Evolutionary conservation across 2,113 vertebrate species (phyloP).

Genomic region (Rhombomys opimus): DNA sequence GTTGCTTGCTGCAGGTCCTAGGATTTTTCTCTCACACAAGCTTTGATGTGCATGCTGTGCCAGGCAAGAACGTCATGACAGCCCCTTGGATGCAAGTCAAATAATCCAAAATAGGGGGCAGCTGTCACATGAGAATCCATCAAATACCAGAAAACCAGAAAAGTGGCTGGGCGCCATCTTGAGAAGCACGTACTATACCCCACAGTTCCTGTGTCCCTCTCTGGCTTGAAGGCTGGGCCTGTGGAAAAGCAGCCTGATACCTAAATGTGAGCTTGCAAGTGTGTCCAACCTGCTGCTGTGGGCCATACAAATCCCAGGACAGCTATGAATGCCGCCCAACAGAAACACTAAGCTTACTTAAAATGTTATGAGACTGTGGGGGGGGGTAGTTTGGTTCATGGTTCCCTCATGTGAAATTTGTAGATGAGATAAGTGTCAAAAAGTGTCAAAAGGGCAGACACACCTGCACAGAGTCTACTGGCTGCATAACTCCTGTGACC

Average conservation of each 20-base stretch:
- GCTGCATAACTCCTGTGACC: background rate
- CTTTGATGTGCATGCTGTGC: background rate
- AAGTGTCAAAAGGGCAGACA: background rate
- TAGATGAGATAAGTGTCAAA: too few species aligned
- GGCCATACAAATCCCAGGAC: background rate
- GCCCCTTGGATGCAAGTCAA: background rate
- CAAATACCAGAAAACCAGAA: background rate
- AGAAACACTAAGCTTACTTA: background rate
- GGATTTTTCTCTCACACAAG: background rate
- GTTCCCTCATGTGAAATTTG: background rate
- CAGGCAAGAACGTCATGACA: background rate
- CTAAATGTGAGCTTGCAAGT: background rate
- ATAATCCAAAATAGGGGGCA: background rate
- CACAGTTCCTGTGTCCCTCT: too few species aligned
- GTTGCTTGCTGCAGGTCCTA: background rate
- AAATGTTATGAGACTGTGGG: background rate
- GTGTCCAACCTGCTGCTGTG: background rate
- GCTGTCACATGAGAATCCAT: background rate
- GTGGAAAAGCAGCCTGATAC: background rate
- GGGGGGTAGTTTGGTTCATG: background rate
- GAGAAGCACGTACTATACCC: accelerated
- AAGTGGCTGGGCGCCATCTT: background rate
- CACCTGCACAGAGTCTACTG: background rate
- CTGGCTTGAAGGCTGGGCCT: background rate
- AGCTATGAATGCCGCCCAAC: too few species aligned